These are phyloP conservation scores for Drosophila navojoa DNA, from an alignment of 1,140 invertebrate genomes.

Conservation along the genomic window DNA sequence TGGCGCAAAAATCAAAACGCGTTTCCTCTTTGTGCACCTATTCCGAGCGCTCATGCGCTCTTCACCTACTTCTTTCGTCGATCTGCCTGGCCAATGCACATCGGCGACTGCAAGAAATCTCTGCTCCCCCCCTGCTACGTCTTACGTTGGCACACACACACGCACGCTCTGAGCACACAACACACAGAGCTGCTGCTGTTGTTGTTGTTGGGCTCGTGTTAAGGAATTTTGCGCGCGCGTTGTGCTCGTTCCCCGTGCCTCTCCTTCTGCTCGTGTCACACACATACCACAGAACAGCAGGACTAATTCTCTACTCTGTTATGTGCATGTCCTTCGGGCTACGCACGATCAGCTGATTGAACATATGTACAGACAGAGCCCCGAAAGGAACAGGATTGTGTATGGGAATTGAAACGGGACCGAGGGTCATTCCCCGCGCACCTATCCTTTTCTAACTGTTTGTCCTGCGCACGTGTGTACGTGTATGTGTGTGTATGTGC, in stretches of 20 bases:
- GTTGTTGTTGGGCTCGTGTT: constrained; percentile 68
- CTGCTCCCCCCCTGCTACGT: constrained; percentile 51
- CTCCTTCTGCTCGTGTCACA: constrained; percentile 51
- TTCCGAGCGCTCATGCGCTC: constrained; percentile 60
- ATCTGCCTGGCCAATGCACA: constrained; percentile 31
- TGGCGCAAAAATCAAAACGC: constrained; percentile 69
- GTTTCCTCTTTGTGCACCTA: constrained; percentile 57
- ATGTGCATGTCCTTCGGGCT: constrained; percentile 67
- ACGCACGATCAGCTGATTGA: constrained; percentile 68
- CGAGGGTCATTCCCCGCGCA: constrained; percentile 52
- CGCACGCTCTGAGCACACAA: background rate
- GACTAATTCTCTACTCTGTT: constrained; percentile 69
- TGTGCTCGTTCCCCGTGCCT: constrained; percentile 47
- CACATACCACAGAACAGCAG: constrained; percentile 67
- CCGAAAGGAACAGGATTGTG: constrained; percentile 34
- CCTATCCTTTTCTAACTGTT: constrained; percentile 73
- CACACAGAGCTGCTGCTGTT: background rate
- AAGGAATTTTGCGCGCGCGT: constrained; percentile 77
- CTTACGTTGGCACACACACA: constrained; percentile 24
- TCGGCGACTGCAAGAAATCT: constrained; percentile 64
- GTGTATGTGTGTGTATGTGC: constrained; percentile 28
- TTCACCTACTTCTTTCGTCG: constrained; percentile 68
- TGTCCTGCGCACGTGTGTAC: constrained; percentile 26
- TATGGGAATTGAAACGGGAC: constrained; percentile 44
- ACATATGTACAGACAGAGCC: constrained; percentile 57